phyloP scores from a whole-genome alignment of 1,140 invertebrate species.

The Drosophila willistoni region DNA sequence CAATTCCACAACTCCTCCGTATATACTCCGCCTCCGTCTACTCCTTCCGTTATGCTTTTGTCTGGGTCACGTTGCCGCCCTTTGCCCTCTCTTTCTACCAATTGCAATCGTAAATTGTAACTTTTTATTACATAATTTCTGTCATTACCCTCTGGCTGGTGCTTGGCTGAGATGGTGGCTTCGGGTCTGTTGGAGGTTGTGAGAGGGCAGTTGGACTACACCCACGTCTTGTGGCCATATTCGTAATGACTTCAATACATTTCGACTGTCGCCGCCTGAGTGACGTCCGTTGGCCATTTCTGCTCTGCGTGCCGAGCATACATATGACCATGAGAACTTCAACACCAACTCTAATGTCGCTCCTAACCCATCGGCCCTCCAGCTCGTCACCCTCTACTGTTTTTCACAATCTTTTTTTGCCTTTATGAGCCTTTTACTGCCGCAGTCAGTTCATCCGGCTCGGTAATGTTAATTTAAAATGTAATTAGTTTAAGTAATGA shows the following conservation, averaged over 20 bases:
- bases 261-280: constrained; percentile 71
- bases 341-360: constrained; percentile 1
- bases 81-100: constrained; percentile 17
- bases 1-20: not conserved
- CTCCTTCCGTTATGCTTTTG: constrained; percentile 26
- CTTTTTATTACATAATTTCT: constrained; percentile 83
- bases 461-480: constrained; percentile 78
- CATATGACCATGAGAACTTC: constrained; percentile 45
- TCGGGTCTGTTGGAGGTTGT: not conserved
- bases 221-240: constrained; percentile 73
- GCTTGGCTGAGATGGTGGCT: constrained; percentile 32
- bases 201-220: constrained; percentile 34
- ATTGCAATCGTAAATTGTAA: constrained; percentile 80
- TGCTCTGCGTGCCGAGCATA: constrained; percentile 70
- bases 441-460: constrained; percentile 28
- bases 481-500: constrained; percentile 82
- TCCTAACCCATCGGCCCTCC: not conserved
- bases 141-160: constrained; percentile 72
- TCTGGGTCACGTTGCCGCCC: constrained; percentile 61
- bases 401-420: constrained; percentile 38
- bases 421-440: constrained; percentile 72
- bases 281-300: constrained; percentile 49
- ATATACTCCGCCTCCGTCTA: not conserved
- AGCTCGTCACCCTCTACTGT: not conserved
- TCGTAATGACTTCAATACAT: constrained; percentile 81